A percentile compares a stretch with the other conserved stretches of the same genome.
Evolutionary conservation across 2,113 vertebrate species (phyloP).

Genomic region (Centropristis striata): DNA sequence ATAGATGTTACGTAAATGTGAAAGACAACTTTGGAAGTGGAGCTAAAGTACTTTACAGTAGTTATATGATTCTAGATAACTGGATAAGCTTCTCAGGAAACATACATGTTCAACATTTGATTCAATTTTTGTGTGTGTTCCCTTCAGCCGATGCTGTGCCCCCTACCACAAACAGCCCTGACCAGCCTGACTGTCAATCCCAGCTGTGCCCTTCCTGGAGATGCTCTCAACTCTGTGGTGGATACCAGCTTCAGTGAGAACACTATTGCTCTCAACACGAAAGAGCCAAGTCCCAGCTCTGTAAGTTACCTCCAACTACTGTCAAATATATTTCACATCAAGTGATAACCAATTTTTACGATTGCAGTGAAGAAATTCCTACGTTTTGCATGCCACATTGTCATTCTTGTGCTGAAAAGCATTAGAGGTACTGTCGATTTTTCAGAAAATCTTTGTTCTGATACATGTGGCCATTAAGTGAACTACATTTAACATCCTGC

Average conservation of each 20-base stretch:
- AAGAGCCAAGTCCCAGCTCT: constrained; percentile 81
- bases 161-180: constrained; percentile 90
- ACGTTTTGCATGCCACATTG: too few relatives aligned
- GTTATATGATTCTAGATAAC: neutral
- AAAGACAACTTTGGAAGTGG: neutral
- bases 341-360: neutral
- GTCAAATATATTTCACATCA: neutral
- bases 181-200: constrained; percentile 88
- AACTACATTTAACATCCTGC: too few relatives aligned
- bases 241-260: constrained; percentile 86
- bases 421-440: too few relatives aligned
- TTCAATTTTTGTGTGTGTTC: constrained; percentile 31
- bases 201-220: constrained; percentile 93
- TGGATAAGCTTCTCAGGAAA: neutral
- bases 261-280: constrained; percentile 78
- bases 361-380: neutral
- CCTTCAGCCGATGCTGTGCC: constrained; percentile 84
- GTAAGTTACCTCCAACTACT: constrained; percentile 62
- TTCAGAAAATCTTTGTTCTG: too few relatives aligned
- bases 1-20: neutral
- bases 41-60: neutral
- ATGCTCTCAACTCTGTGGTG: constrained; percentile 91
- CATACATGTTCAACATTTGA: neutral
- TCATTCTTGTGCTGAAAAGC: too few relatives aligned
- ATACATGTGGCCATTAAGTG: too few relatives aligned